Conservation (phyloP, 2,113 vertebrate species). For the Gorsachius goisagi region DNA sequence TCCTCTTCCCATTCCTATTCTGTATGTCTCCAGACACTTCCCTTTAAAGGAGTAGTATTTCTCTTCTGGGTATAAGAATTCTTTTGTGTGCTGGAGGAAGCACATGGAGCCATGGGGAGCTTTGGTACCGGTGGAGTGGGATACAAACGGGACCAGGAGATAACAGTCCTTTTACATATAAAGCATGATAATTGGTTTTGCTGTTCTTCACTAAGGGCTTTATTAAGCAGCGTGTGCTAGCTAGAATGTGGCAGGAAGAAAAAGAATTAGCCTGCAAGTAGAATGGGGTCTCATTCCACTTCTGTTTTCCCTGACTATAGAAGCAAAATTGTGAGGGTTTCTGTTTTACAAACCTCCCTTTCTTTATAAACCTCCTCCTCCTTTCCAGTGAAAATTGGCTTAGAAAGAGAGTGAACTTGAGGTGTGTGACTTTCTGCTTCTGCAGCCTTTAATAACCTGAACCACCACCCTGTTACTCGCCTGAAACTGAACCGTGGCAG, state of each 20-base stretch:
- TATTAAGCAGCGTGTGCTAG: neutral
- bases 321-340: neutral
- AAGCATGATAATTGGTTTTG: neutral
- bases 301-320: neutral
- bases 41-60: neutral
- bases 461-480: neutral
- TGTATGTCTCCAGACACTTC: neutral
- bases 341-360: neutral
- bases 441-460: neutral
- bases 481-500: neutral
- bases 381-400: neutral
- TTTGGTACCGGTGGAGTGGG: neutral
- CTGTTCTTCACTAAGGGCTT: neutral
- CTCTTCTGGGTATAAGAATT: neutral
- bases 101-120: neutral
- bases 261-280: neutral
- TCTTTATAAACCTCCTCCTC: neutral
- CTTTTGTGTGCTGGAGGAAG: neutral
- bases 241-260: neutral
- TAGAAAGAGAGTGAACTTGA: neutral
- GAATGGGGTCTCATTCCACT: neutral
- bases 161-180: neutral
- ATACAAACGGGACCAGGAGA: neutral
- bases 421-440: neutral
- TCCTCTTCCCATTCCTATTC: neutral